Base-by-base conservation (phyloP, 2,797 vertebrate genomes). In the Chiropotes sagulatus region DNA sequence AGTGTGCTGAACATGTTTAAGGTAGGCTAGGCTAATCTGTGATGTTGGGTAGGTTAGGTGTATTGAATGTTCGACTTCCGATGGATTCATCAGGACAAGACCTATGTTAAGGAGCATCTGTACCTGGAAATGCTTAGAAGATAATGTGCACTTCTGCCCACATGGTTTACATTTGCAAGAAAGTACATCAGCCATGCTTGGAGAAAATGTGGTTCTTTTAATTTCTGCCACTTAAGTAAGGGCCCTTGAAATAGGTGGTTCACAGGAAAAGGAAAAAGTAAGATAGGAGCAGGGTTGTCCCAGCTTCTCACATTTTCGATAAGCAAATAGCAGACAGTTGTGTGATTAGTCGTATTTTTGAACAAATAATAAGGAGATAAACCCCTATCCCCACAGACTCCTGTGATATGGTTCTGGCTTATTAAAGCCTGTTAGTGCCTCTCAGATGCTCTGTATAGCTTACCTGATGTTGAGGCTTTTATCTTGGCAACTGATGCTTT, bases 71-170 rank as follows among this genome's bases (percentile, higher is more conserved):
- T 72, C 20, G 2, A 72, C n/a, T 24, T 72, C 12, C 1, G 9
- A 5, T 72, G 20, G n/a, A 72, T 72, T 39, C 36, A n/a, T 54
- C 50, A 81, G n/a, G 50, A 24, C 50, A 57, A 14, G 50, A 81
- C 7, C 7, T 57, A 17, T 39, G 52, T 36, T 36, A 81, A 39
- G 79, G 50, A 57, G 79, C 79, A 39, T 39, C 79, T 57, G 50
- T 81, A 57, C 80, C 46, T 92, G 88, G 28, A 83, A 96, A 83
- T 41, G 22, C 85, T 96, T 90, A 52, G 50, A 64, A 89, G 50
- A 73, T 67, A 91, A 78, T 75, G 14, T 61, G 41, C 44, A 36
- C 64, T 96, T 90, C 58, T 95, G 36, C 80, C 11, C 22, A 39
- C 50, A 10, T 17, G 4, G 44, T 79, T 84, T 26, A 58, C 46